Base-by-base conservation (phyloP, 1,140 invertebrate species). In the Formica selysi region DNA sequence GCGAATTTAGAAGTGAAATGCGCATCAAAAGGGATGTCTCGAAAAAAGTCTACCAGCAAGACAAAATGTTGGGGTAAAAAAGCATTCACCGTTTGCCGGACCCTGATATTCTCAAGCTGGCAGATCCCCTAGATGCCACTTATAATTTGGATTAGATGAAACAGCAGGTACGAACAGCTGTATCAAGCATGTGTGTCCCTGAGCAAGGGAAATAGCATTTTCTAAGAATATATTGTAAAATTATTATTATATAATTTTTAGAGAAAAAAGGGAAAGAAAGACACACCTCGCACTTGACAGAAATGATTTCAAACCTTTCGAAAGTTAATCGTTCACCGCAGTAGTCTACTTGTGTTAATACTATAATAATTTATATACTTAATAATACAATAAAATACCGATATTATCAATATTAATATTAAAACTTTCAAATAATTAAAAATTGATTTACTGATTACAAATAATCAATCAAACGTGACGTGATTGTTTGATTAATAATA, bases 51-150 rank as follows among this genome's bases (percentile, higher is more conserved):
- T 26, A 76, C 36, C 26, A 29, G 16, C 36, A n/a, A n/a, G 48
- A 73, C 44, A 59, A 74, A 74, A 11, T 38, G 70, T 64, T 64
- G 59, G 16, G 11, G 10, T 86, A 86, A 90, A 86, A 88, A 84
- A 87, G 79, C 87, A 87, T 91, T 90, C 86, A 61, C 57, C 74
- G 38, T 80, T 84, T 84, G 76, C 87, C 87, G 76, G 86, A 86
- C 76, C 64, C 80, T 59, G 65, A 54, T 81, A 65, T 70, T 81
- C 70, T 87, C 88, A 85, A 87, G 51, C 51, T 86, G 84, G 87
- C 86, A 70, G 87, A 87, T 91, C 88, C 86, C 81, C 36, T 81
- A 64, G 16, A 81, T 86, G 26, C 70, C 74, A 64, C 51, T 64
- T 76, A 74, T 51, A 67, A 64, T 57, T 61, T 70, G 65, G 64